Evolutionary conservation across 2,888 invertebrate species (phyloP).

Genomic region (Apodemia duryi): DNA sequence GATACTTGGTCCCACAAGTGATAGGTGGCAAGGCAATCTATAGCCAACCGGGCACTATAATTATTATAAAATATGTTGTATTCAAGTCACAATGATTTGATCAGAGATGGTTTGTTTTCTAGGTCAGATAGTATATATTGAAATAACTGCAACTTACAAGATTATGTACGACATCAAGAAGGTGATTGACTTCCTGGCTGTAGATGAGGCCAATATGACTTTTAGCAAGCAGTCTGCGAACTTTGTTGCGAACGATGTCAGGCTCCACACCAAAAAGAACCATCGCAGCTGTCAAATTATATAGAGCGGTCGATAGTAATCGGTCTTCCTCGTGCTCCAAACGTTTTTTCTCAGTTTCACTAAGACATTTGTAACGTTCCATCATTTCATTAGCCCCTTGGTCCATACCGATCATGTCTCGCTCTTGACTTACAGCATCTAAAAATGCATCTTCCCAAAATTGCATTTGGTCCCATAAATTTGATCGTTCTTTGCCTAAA

Average conservation of each 20-base stretch:
- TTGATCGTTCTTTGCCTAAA: conserved; percentile 88
- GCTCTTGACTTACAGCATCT: conserved; percentile 97
- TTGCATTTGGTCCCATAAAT: conserved; percentile 99
- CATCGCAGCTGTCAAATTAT: conserved; percentile 97
- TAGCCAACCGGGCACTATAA: too few relatives aligned
- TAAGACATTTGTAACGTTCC: conserved; percentile 96
- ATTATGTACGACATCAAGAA: conserved; percentile 96
- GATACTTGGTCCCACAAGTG: too few relatives aligned
- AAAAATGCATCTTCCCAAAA: conserved; percentile 99
- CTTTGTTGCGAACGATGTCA: conserved; percentile 90
- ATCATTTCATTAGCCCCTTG: conserved; percentile 99
- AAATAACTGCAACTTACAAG: conserved; percentile 84
- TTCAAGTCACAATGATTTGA: too few relatives aligned
- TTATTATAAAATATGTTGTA: too few relatives aligned
- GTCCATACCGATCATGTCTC: conserved; percentile 99
- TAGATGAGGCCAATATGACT: conserved; percentile 98
- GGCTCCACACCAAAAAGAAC: conserved; percentile 94
- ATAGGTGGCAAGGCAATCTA: too few relatives aligned
- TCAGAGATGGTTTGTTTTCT: too few relatives aligned
- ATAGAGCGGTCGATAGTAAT: conserved; percentile 94
- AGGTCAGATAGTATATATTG: neutral
- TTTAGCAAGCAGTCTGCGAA: conserved; percentile 95
- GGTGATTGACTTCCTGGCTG: conserved; percentile 97
- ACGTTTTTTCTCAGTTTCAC: conserved; percentile 95
- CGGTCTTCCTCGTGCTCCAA: conserved; percentile 99